Evolutionary conservation across 35 echinoderm and acorn worm species (phyloP), one percentile per base, ranked within the genome.

Genomic region (Heliocidaris tuberculata): DNA sequence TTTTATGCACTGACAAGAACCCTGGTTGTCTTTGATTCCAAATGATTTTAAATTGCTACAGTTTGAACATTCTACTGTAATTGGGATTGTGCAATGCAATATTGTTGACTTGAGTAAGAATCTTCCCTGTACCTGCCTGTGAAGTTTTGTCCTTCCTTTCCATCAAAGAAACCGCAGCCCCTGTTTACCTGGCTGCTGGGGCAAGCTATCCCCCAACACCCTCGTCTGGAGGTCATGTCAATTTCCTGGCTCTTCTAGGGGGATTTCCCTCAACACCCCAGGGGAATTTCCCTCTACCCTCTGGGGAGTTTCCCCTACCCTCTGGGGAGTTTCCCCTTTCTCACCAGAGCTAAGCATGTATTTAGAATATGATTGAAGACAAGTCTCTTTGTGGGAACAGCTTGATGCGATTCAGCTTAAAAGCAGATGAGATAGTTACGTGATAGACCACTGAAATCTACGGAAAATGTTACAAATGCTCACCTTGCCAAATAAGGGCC

Each of bases 141-240:
- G 52, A 15, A 56, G 11, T 13, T 56, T 56, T 15, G 15, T 52
- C 50, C 52, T 56, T 56, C 7, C 7, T 56, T 15, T 56, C 15
- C 15, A 56, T 56, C 52, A 13, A 78, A 78, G 65, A n/a, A 24
- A n/a, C 21, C 65, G 5, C 8, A 78, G 65, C 65, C 8, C 21
- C 65, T n/a, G 21, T 78, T 56, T 56, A 56, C 52, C 35, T 42
- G 35, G 35, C 35, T 3, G 35, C 35, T 3, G 35, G 35, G 35
- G 35, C 35, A 42, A 42, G 35, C 35, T 42, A 1, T 42, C 35
- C 35, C 35, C 35, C 21, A 78, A 27, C 65, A 78, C 27, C 65
- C 65, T 31, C 7, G 87, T 89, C 87, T 89, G 87, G 87, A 89
- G 87, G 87, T 89, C 87, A 89, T 19, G 87, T 48, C 31, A 47